A percentile compares a stretch with the other conserved stretches of the same genome.
These are phyloP conservation scores for Streptopelia turtur DNA, from an alignment of 2,797 vertebrate genomes.

Conservation along the genomic window DNA sequence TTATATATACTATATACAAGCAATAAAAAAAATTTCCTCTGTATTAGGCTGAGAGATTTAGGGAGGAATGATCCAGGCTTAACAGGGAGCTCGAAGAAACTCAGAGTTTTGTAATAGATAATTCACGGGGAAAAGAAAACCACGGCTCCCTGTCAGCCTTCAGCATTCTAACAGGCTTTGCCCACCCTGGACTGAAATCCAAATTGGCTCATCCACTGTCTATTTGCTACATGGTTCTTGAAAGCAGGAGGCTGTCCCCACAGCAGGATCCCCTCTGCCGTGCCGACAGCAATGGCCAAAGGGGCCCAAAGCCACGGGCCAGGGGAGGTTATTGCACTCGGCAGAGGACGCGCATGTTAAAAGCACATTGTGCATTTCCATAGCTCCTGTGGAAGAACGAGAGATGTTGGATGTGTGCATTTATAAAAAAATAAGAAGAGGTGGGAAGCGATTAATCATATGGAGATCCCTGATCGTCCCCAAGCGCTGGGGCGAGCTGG, in stretches of 20 bases:
- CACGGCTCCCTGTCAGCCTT: conserved; percentile 38
- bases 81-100: conserved; percentile 26
- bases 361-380: conserved; percentile 72
- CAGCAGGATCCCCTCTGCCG: conserved; percentile 23
- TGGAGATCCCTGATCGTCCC: conserved; percentile 27
- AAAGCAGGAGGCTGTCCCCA: conserved; percentile 41
- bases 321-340: conserved; percentile 52
- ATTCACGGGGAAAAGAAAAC: conserved; percentile 13
- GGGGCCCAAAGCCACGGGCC: background rate
- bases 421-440: conserved; percentile 20
- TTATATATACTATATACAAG: conserved; percentile 83
- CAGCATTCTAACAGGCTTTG: background rate
- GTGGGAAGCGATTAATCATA: background rate
- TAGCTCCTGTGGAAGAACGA: conserved; percentile 70
- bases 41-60: conserved; percentile 56
- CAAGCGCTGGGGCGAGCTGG: background rate
- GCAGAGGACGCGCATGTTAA: background rate
- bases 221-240: conserved; percentile 64
- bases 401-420: conserved; percentile 45
- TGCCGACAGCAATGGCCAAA: background rate
- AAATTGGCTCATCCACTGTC: background rate
- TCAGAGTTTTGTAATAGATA: background rate
- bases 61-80: conserved; percentile 20
- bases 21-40: conserved; percentile 76
- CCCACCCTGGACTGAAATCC: background rate